A percentile compares a stretch with the other conserved stretches of the same genome.
These are phyloP conservation scores for Vireo altiloquus DNA, from an alignment of 2,113 vertebrate species.

Conservation along the genomic window DNA sequence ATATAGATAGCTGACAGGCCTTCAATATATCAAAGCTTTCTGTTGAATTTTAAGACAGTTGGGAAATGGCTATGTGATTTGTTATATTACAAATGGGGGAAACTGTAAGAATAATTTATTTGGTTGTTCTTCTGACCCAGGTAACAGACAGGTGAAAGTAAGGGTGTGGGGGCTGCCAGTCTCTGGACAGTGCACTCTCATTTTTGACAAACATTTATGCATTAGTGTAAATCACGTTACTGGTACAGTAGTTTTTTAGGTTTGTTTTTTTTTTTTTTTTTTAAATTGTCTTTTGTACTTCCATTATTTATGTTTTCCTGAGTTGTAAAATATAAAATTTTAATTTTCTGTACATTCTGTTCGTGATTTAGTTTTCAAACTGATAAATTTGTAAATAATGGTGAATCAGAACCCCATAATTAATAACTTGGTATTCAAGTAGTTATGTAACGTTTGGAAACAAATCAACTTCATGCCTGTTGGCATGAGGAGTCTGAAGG, in stretches of 20 bases:
- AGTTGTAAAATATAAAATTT: conserved; percentile 64
- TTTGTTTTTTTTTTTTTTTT: neutral
- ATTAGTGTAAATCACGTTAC: conserved; percentile 33
- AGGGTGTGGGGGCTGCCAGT: neutral
- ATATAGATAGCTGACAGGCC: neutral
- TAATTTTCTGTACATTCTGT: conserved; percentile 60
- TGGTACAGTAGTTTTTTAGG: neutral
- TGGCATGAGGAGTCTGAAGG: neutral
- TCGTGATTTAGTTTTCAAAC: conserved; percentile 34
- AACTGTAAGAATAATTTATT: neutral
- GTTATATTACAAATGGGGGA: neutral
- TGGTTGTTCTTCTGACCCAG: neutral
- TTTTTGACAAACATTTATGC: neutral
- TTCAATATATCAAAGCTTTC: neutral
- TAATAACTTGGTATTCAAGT: conserved; percentile 40
- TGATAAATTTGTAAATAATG: conserved; percentile 66
- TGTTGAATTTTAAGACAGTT: neutral
- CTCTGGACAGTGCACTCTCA: neutral
- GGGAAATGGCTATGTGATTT: neutral
- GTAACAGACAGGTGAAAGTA: neutral
- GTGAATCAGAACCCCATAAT: conserved; percentile 17
- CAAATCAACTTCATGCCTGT: neutral
- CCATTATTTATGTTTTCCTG: conserved; percentile 54
- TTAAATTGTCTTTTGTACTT: neutral
- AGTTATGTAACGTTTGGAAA: neutral